Conservation (phyloP, 2,113 vertebrate species). For the Naja naja region DNA sequence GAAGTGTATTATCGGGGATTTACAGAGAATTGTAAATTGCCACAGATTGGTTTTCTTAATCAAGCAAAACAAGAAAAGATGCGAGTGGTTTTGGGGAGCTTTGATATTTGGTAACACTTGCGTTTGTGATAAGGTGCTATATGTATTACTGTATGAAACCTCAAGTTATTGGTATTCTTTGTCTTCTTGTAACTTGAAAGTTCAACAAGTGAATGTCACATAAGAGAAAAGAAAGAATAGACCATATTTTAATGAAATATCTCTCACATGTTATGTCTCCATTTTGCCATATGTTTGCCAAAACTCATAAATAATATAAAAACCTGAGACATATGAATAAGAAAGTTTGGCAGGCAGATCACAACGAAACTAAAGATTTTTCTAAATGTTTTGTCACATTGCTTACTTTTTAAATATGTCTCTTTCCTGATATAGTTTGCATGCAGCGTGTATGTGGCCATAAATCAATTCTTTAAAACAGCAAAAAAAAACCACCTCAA, state of each 20-base stretch:
- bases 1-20: slow-evolving; percentile 61
- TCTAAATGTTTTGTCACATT: not conserved
- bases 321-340: not conserved
- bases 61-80: slow-evolving; percentile 60
- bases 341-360: not conserved
- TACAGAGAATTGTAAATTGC: slow-evolving; percentile 54
- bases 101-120: not conserved
- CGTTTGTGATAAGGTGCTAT: not conserved
- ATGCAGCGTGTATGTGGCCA: not conserved
- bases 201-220: not conserved
- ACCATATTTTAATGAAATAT: not conserved
- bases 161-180: not conserved
- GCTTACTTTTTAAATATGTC: not conserved
- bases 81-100: not conserved
- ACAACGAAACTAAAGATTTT: not conserved
- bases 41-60: slow-evolving; percentile 58
- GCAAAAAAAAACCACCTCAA: not conserved
- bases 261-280: not conserved
- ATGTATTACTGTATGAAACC: not conserved
- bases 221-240: not conserved
- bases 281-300: not conserved
- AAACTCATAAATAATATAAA: not conserved
- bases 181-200: not conserved
- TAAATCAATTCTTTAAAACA: not conserved
- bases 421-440: slow-evolving; percentile 6